These are phyloP conservation scores for Leptothorax acervorum DNA, from an alignment of 2,888 invertebrate genomes.

Conservation along the genomic window DNA sequence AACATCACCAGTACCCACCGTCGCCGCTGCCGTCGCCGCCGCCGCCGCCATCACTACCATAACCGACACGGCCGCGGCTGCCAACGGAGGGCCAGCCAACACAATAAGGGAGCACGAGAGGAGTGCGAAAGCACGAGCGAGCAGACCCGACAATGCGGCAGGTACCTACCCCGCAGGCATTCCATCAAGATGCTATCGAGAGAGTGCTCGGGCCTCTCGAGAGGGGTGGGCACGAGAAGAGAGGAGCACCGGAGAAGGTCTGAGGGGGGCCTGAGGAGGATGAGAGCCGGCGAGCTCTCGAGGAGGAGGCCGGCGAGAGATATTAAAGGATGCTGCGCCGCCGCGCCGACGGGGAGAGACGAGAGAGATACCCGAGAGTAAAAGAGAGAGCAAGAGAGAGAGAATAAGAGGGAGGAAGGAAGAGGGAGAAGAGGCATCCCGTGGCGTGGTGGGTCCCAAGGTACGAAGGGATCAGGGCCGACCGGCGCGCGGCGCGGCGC, in stretches of 20 bases:
- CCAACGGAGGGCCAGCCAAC: conserved; percentile 55
- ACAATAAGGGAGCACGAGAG: conserved; percentile 66
- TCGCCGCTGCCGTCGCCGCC: background rate
- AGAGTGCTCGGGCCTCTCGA: conserved; percentile 66
- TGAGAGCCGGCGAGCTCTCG: conserved; percentile 56
- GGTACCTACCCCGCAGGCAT: conserved; percentile 83
- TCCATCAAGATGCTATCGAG: conserved; percentile 84
- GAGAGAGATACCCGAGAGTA: conserved; percentile 41
- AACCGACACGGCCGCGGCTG: conserved; percentile 53
- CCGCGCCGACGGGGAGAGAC: conserved; percentile 65
- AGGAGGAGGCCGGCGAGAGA: conserved; percentile 78
- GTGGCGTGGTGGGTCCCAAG: conserved; percentile 79
- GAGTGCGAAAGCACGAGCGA: conserved; percentile 68
- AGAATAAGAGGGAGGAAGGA: conserved; percentile 40
- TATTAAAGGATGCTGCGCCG: conserved; percentile 82
- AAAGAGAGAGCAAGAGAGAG: conserved; percentile 27
- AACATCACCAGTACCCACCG: background rate
- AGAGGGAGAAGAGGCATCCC: conserved; percentile 70
- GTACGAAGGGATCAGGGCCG: conserved; percentile 74
- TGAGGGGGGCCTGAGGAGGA: conserved; percentile 60
- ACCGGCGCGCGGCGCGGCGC: conserved; percentile 26
- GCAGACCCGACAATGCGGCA: conserved; percentile 82
- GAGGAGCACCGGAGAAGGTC: conserved; percentile 39
- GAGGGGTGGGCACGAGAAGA: conserved; percentile 59
- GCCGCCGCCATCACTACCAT: conserved; percentile 56